phyloP scores from a whole-genome alignment of 2,797 vertebrate genomes.

The Petrocephalus sullivani region DNA sequence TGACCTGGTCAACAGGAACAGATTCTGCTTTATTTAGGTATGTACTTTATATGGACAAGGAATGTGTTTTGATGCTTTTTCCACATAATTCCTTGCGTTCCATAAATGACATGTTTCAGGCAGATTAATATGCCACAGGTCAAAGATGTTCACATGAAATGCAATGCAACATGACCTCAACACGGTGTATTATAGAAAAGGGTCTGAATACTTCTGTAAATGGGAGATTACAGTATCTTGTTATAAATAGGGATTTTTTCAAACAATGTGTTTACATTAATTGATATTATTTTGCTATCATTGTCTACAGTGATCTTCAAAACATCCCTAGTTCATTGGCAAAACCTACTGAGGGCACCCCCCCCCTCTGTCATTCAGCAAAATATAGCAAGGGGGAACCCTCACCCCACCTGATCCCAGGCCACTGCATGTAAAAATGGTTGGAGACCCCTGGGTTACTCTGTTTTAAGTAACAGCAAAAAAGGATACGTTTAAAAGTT shows the following conservation, averaged over 20 bases:
- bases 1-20: not conserved
- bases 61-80: not conserved
- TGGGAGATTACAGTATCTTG: not conserved
- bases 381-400: not conserved
- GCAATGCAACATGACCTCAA: not conserved
- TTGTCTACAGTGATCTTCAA: not conserved
- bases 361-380: not conserved
- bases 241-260: not conserved
- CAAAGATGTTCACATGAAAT: not conserved
- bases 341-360: not conserved
- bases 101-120: not conserved
- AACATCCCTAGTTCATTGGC: not conserved
- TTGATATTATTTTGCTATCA: not conserved
- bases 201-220: not conserved
- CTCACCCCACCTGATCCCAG: too few species aligned
- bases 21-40: not conserved
- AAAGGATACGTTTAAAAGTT: not conserved
- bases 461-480: not conserved
- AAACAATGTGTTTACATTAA: not conserved
- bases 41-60: not conserved
- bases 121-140: not conserved
- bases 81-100: not conserved
- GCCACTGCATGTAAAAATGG: not conserved
- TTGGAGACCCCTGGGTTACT: not conserved
- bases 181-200: not conserved